A percentile compares a stretch with the other conserved stretches of the same genome.
Conservation (phyloP, 1,140 invertebrate genomes). For the Watersipora subatra region DNA sequence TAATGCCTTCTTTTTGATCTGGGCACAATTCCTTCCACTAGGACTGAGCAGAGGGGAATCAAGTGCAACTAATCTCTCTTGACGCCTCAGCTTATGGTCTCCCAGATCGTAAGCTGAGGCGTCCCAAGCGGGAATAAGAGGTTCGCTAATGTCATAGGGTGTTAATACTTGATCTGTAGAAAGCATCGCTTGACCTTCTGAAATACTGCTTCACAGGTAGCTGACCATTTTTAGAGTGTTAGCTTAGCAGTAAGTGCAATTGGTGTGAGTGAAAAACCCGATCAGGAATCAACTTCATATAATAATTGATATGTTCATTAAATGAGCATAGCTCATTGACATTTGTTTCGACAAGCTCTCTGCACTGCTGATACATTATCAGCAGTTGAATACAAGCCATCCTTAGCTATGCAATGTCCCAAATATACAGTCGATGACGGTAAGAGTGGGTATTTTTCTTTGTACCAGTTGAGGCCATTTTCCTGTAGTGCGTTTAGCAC, state of each 20-base stretch:
- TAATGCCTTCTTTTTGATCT: not conserved
- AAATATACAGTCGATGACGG: not conserved
- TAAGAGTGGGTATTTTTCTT: not conserved
- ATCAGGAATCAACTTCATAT: not conserved
- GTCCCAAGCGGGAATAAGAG: constrained; percentile 40
- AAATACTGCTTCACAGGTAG: constrained; percentile 16
- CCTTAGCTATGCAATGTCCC: not conserved
- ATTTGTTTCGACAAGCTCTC: no score
- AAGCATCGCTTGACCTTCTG: constrained; percentile 14
- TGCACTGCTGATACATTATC: not conserved
- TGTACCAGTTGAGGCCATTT: no score
- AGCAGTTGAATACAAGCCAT: not conserved
- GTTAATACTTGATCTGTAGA: constrained; percentile 16
- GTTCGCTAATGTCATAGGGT: no score
- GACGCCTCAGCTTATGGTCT: constrained; percentile 18
- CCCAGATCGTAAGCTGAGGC: constrained; percentile 40
- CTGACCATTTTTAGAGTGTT: not conserved
- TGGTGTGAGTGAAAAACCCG: not conserved
- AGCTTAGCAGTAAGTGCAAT: not conserved
- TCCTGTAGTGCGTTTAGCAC: no score
- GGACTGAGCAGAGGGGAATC: constrained; percentile 30
- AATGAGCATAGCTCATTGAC: no score
- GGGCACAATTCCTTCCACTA: constrained; percentile 20
- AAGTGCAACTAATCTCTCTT: constrained; percentile 34
- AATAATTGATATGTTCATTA: not conserved